These are phyloP conservation scores for Hormaphis cornu DNA, from an alignment of 1,140 invertebrate genomes.

Conservation along the genomic window DNA sequence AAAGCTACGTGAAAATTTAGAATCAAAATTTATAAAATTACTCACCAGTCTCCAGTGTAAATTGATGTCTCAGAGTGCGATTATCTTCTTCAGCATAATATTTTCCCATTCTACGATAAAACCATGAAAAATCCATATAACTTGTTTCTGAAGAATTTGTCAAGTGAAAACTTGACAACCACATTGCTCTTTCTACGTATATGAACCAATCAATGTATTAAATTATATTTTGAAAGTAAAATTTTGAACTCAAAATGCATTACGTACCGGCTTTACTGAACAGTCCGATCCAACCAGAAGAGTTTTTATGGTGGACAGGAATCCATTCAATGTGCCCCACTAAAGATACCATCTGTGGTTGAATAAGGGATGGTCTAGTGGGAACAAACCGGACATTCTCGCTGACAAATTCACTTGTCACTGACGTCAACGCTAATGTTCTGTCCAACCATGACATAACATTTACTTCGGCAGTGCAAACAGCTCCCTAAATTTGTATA, in stretches of 20 bases:
- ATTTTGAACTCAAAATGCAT: neutral
- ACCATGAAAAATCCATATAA: constrained; percentile 29
- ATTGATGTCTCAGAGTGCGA: constrained; percentile 9
- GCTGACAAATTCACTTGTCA: constrained; percentile 28
- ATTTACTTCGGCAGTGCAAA: constrained; percentile 27
- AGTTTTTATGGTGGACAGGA: constrained; percentile 18
- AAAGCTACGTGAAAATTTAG: no score
- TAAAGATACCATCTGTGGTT: constrained; percentile 23
- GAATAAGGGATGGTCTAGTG: constrained; percentile 15
- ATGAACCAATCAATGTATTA: neutral
- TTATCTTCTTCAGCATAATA: constrained; percentile 25
- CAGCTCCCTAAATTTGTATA: neutral
- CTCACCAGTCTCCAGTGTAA: constrained; percentile 13
- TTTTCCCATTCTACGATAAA: constrained; percentile 28
- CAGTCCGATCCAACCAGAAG: constrained; percentile 8
- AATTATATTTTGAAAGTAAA: no score
- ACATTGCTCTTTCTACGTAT: constrained; percentile 13
- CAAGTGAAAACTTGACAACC: constrained; percentile 21
- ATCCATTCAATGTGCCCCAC: constrained; percentile 28
- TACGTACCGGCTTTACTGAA: constrained; percentile 13
- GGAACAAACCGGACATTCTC: constrained; percentile 26
- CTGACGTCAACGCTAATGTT: constrained; percentile 22
- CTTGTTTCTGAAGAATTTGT: constrained; percentile 21
- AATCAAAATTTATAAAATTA: neutral
- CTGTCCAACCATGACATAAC: constrained; percentile 25